These are phyloP conservation scores for Blastobasis adustella DNA, from an alignment of 2,888 invertebrate genomes.

Conservation along the genomic window DNA sequence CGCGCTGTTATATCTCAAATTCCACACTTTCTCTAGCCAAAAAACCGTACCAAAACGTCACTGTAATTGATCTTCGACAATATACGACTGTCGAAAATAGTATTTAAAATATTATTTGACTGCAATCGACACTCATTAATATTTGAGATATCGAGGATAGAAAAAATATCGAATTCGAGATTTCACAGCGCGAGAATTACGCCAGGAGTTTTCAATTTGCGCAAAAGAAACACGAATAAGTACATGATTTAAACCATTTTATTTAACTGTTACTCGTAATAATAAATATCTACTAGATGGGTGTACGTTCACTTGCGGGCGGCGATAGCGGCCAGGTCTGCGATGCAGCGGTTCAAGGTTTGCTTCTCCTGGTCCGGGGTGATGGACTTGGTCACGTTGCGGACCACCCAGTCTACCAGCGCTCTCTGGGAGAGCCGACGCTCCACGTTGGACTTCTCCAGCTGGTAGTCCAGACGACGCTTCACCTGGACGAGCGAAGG, in stretches of 20 bases:
- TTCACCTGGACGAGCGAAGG: slow-evolving; percentile 76
- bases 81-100: too few species aligned
- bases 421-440: slow-evolving; percentile 92
- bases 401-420: slow-evolving; percentile 95
- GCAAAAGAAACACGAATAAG: background rate
- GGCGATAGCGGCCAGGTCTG: slow-evolving; percentile 86
- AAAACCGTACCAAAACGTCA: too few species aligned
- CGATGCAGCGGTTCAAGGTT: slow-evolving; percentile 89
- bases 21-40: too few species aligned
- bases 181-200: background rate
- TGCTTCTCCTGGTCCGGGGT: slow-evolving; percentile 97
- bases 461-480: slow-evolving; percentile 92
- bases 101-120: background rate
- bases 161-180: too few species aligned
- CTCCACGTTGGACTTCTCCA: slow-evolving; percentile 88
- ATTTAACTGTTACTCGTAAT: slow-evolving; percentile 24
- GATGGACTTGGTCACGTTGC: slow-evolving; percentile 88
- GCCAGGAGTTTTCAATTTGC: background rate
- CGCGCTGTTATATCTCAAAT: too few species aligned
- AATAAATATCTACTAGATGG: slow-evolving; percentile 21
- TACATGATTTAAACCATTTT: slow-evolving; percentile 14
- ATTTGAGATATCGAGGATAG: background rate
- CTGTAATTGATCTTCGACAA: too few species aligned
- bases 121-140: background rate
- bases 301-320: slow-evolving; percentile 39